Evolutionary conservation across 2,113 vertebrate species (phyloP).

Genomic region (Peromyscus leucopus): DNA sequence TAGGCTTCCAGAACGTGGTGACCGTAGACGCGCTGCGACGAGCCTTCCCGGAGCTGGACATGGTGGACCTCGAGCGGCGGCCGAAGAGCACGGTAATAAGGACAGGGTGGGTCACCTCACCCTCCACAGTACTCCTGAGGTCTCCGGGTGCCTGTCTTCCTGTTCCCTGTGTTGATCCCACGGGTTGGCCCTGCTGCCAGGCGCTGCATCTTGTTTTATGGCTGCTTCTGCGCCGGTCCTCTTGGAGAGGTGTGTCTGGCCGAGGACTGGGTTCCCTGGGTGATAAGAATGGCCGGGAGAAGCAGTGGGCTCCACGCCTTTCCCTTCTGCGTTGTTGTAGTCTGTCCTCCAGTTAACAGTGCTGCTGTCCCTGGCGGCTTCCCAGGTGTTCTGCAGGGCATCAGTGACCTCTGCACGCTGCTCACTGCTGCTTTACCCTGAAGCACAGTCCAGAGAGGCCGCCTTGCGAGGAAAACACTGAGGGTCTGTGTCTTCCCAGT

Average conservation of each 20-base stretch:
- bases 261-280: not conserved
- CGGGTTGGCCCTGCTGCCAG: fast-evolving
- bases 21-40: conserved; percentile 94
- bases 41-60: conserved; percentile 94
- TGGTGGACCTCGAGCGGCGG: conserved; percentile 94
- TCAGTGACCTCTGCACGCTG: not conserved
- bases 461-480: not conserved
- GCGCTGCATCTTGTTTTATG: not conserved
- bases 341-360: not conserved
- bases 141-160: not conserved
- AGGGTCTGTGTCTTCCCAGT: not conserved
- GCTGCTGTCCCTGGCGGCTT: not conserved
- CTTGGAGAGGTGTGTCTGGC: not conserved
- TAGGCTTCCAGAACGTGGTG: conserved; percentile 94
- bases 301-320: not conserved
- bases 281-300: not conserved
- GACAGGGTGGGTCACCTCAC: not conserved
- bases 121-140: not conserved
- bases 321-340: not conserved
- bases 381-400: not conserved
- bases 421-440: not conserved
- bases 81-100: conserved; percentile 91
- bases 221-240: not conserved
- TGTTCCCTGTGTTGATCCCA: not conserved
- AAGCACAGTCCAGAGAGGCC: not conserved